Evolutionary conservation across 2,113 vertebrate genomes (phyloP), one percentile per base, ranked within the genome.

Genomic region (Poeciliopsis occidentalis): DNA sequence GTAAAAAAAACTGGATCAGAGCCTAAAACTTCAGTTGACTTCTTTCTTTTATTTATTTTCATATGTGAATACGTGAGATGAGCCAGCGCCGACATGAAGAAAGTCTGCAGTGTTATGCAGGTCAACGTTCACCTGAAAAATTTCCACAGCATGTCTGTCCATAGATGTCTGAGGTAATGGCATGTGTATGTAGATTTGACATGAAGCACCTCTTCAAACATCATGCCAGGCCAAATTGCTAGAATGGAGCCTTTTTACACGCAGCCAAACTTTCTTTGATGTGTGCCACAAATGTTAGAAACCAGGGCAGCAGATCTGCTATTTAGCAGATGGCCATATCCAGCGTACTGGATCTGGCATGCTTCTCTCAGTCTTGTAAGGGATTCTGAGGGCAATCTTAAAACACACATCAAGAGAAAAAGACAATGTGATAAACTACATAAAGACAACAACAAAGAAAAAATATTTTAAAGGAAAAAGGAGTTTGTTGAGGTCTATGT

Each of bases 361-460:
- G 32, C 39, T 27, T 34, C 27, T 15, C 61, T 30, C 19, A 54
- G 73, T 61, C 61, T 13, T 75, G 60, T 17, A 7, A 24, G 30
- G 54, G 71, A 69, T 76, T 71, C 67, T 51, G 75, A 62, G 31
- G 60, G 41, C 78, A 34, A 70, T 62, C 0, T 44, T 37, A 73
- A 74, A 78, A 69, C 37, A 63, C 60, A 8, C n/a, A 60, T 4
- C 19, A 30, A 17, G 41, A 71, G n/a, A 60, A 76, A 62, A 60
- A 73, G 29, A 30, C 39, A 41, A 8, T 27, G 26, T 60, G 41
- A 62, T 12, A 61, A 54, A 77, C 12, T 30, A 32, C 69, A 26
- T 26, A 75, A 44, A 64, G 27, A 67, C 34, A 12, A 4, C 61
- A 34, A 71, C 37, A n/a, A 30, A 41, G n/a, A 64, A 57, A 60